phyloP scores from a whole-genome alignment of 1,140 invertebrate genomes.

The Megalopta genalis region DNA sequence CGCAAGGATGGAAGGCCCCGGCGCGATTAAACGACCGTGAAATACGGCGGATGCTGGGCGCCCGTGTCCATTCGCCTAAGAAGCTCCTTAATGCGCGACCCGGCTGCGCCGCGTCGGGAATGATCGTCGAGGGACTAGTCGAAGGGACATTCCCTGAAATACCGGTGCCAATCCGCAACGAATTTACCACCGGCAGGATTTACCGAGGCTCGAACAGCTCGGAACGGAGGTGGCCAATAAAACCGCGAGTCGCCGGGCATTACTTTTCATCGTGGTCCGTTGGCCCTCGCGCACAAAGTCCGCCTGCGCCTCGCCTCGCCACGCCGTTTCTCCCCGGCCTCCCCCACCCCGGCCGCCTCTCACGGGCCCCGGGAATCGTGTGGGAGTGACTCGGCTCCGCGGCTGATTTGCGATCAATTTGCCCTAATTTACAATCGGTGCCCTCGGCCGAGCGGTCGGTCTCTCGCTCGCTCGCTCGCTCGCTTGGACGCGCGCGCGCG shows the following conservation, averaged over 20 bases:
- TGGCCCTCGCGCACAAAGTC: conserved; percentile 32
- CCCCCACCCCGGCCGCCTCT: conserved; percentile 11
- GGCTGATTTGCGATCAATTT: conserved; percentile 79
- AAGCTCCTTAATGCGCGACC: too few species aligned
- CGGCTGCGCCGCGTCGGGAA: neutral
- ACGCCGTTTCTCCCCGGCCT: too few species aligned
- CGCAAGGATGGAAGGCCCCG: too few species aligned
- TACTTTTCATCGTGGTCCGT: conserved; percentile 31
- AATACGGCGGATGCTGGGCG: too few species aligned
- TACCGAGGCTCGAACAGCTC: conserved; percentile 8
- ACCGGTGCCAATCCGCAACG: neutral
- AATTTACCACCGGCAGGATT: conserved; percentile 20
- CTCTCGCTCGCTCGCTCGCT: too few species aligned
- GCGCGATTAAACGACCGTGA: too few species aligned
- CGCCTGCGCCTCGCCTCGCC: conserved; percentile 7
- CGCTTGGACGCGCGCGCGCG: too few species aligned
- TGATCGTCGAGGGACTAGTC: neutral
- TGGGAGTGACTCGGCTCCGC: conserved; percentile 62
- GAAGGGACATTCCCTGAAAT: neutral
- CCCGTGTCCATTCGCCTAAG: too few species aligned
- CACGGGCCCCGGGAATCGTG: conserved; percentile 48
- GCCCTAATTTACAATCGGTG: conserved; percentile 77
- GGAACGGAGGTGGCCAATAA: conserved; percentile 34
- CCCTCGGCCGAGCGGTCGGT: conserved; percentile 5
- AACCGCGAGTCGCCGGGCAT: conserved; percentile 17